Percentiles rank a stretch among this genome's conserved stretches.
These are phyloP conservation scores for Crocidura indochinensis DNA, from an alignment of 2,797 vertebrate genomes.

Conservation along the genomic window DNA sequence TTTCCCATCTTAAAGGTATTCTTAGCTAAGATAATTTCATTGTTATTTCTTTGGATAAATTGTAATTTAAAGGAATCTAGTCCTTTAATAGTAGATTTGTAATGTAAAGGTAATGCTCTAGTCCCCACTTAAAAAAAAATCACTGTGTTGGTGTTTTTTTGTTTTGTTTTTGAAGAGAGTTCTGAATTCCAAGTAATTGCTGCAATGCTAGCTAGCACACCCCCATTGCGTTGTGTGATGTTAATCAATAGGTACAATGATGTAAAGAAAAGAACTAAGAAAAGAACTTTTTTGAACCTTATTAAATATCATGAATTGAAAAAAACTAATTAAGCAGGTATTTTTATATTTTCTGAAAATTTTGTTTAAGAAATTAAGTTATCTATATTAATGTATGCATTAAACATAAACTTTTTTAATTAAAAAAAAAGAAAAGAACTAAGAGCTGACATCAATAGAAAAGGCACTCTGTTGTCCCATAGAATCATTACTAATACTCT, in stretches of 20 bases:
- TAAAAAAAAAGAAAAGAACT: background rate
- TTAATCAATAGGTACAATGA: background rate
- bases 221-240: background rate
- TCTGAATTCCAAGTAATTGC: background rate
- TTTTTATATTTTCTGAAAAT: too few species aligned
- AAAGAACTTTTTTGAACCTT: too few species aligned
- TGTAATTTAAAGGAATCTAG: slow-evolving; percentile 39
- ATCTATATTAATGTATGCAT: too few species aligned
- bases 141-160: background rate
- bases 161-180: background rate
- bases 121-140: background rate
- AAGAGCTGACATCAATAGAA: background rate
- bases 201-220: background rate
- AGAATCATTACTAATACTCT: background rate
- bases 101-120: background rate
- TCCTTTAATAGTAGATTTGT: background rate
- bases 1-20: too few species aligned
- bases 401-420: too few species aligned
- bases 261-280: background rate
- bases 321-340: too few species aligned
- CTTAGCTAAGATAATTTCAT: background rate
- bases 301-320: too few species aligned
- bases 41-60: background rate
- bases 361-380: too few species aligned
- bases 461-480: background rate